A percentile compares a stretch with the other conserved stretches of the same genome.
phyloP scores from a whole-genome alignment of 2,113 vertebrate genomes.

The Mustelus asterias region DNA sequence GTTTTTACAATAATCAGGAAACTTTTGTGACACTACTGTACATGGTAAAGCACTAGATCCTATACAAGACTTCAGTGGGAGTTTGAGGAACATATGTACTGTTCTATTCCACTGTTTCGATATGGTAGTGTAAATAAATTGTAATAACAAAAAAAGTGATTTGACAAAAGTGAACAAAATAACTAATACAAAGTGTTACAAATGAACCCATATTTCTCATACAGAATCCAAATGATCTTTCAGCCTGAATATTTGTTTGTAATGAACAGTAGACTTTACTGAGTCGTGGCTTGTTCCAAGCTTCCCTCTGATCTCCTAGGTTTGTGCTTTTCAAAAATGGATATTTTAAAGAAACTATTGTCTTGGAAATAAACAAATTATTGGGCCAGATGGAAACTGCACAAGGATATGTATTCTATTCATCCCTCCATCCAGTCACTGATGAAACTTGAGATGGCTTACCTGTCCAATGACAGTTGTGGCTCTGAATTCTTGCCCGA shows the following conservation, averaged over 20 bases:
- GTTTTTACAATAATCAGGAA: background rate
- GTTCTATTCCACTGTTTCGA: background rate
- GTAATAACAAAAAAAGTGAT: background rate
- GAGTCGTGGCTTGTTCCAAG: background rate
- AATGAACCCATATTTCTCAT: background rate
- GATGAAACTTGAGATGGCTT: background rate
- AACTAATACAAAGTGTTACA: background rate
- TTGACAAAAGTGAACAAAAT: background rate
- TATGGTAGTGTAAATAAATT: slow-evolving; percentile 2
- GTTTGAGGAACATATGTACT: background rate
- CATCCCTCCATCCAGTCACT: background rate
- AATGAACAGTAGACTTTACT: background rate
- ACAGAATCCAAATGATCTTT: background rate
- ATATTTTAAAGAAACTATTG: background rate
- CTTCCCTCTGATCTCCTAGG: background rate
- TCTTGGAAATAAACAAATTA: slow-evolving; percentile 19
- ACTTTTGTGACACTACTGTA: background rate
- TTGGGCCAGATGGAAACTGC: background rate
- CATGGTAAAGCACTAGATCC: background rate
- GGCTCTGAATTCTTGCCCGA: too few relatives aligned
- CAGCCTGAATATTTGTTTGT: background rate
- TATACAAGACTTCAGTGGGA: slow-evolving; percentile 4
- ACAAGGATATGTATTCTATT: background rate
- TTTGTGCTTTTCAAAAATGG: slow-evolving; percentile 14
- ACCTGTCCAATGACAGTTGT: background rate